Evolutionary conservation across 2,888 invertebrate genomes (phyloP).

Genomic region (Gymnoscelis rufifasciata): DNA sequence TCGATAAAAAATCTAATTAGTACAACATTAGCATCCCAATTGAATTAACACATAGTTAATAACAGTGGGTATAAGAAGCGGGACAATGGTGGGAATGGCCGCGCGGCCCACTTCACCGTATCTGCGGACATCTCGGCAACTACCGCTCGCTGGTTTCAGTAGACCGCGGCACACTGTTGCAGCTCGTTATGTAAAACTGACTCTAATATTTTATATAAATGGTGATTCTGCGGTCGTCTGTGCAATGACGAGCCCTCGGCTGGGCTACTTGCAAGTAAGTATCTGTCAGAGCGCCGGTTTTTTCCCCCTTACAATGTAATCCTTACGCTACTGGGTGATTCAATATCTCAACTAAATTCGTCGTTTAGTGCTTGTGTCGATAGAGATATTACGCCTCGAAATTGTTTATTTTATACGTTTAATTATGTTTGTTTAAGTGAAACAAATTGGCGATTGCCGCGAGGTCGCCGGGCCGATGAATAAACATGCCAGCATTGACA

Average conservation of each 20-base stretch:
- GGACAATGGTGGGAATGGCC: conserved; percentile 19
- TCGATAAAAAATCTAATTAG: conserved; percentile 17
- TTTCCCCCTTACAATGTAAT: conserved; percentile 5
- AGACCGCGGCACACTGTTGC: not conserved
- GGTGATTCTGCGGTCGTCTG: too few relatives aligned
- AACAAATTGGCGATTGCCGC: conserved; percentile 5
- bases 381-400: too few relatives aligned
- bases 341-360: too few relatives aligned
- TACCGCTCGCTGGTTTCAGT: not conserved
- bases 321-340: conserved; percentile 4
- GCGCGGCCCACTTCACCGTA: conserved; percentile 11
- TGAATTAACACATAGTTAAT: conserved; percentile 15
- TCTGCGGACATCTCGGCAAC: conserved; percentile 7
- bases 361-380: too few relatives aligned
- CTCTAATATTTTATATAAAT: too few relatives aligned
- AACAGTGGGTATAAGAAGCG: conserved; percentile 5
- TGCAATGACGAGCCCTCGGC: too few relatives aligned
- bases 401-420: too few relatives aligned
- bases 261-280: not conserved
- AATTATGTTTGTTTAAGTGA: not conserved
- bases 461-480: conserved; percentile 5
- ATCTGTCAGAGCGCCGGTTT: too few relatives aligned
- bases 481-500: not conserved
- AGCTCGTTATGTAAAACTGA: not conserved
- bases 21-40: conserved; percentile 14